Base-by-base conservation (phyloP, 2,888 invertebrate genomes). In the Dione vanillae region DNA sequence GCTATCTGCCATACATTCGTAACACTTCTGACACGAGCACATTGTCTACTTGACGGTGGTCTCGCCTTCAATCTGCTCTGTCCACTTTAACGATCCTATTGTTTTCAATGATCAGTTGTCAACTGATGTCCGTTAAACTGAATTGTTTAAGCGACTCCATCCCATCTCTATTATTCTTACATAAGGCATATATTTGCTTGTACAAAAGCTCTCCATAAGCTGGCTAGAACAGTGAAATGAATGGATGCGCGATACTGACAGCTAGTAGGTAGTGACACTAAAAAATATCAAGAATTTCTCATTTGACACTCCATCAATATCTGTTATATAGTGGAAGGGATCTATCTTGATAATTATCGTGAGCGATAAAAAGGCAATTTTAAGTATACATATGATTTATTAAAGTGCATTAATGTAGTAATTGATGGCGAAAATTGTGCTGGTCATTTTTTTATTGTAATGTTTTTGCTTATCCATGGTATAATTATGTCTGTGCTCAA, bases 1-100 rank as follows among this genome's bases (percentile, higher is more conserved):
- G 67, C 70, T 72, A 75, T 67, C 70, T 40, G 12, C 68, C 67
- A 73, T 74, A 70, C 75, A 79, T 78, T 80, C 81, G 83, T 85
- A 84, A 83, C 77, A 79, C 79, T 74, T 71, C 68, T 68, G 72
- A 71, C 75, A 65, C 71, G 73, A 73, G 71, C 70, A 76, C 76
- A 80, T 83, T 85, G 85, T 85, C 77, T 75, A 70, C 80, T 78
- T 81, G 83, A 80, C 81, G 92, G 92, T 91, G 92, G 92, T 92
- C 92, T 80, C 77, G 77, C 76, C 87, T 84, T 92, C 91, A 91
- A 84, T 87, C 85, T 78, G 79, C 77, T 80, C 80, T 86, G 88
- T 86, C 87, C 88, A 87, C 84, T 87, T 86, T 91, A 92, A 92
- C 86, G 91, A 92, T 85, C 83, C 91, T 81, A 92, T 92, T 92